Conservation (phyloP, 2,888 invertebrate genomes). For the Macaria notata region DNA sequence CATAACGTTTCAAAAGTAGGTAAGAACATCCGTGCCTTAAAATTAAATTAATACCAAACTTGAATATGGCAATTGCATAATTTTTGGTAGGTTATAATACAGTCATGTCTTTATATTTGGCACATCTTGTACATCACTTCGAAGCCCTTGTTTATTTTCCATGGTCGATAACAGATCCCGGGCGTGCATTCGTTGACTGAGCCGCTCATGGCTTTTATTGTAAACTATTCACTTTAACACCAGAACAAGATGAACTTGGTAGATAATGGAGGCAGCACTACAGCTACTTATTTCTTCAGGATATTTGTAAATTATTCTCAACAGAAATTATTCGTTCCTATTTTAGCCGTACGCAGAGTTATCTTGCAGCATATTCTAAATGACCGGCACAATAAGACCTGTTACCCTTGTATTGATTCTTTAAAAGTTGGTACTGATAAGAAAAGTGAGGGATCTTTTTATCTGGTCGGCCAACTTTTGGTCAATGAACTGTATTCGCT, state of each 20-base stretch:
- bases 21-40: no score
- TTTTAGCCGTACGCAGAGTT: not conserved
- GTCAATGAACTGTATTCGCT: slow-evolving; percentile 21
- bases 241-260: slow-evolving; percentile 20
- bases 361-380: not conserved
- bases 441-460: slow-evolving; percentile 10
- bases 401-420: not conserved
- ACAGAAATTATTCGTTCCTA: no score
- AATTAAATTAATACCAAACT: no score
- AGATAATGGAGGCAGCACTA: no score
- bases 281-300: no score
- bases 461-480: slow-evolving; percentile 19
- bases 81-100: no score
- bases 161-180: slow-evolving; percentile 66
- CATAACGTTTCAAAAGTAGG: no score
- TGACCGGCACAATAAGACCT: slow-evolving; percentile 25
- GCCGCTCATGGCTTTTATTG: slow-evolving; percentile 65
- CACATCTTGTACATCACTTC: slow-evolving; percentile 36
- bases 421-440: slow-evolving; percentile 2
- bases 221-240: slow-evolving; percentile 41
- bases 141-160: slow-evolving; percentile 70
- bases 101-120: not conserved
- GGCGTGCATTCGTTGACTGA: slow-evolving; percentile 65
- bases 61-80: no score
- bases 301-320: no score